Evolutionary conservation across 1,140 invertebrate genomes (phyloP), one percentile per base, ranked within the genome.

Genomic region (Tetramorium alpestre): DNA sequence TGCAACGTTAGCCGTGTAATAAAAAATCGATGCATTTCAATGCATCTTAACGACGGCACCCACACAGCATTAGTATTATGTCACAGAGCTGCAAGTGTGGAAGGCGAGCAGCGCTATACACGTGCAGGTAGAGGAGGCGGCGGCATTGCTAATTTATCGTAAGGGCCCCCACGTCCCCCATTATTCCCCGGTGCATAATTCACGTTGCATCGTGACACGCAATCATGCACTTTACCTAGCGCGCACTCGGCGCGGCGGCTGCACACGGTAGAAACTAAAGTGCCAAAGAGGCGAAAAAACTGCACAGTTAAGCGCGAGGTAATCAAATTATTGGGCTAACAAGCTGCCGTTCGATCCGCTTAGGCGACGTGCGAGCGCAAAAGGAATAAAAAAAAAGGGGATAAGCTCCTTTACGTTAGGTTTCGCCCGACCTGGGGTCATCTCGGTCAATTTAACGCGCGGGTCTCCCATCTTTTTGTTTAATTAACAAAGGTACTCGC

Each of bases 1-100:
- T 84, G 80, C 80, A 7, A 49, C 54, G 38, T 60, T 73, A 58
- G 13, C 38, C 80, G 54, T 73, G 44, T 84, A 84, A 84, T 62
- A 84, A 84, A 84, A 84, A 84, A 84, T 84, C 80, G 69, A 84
- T 84, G 72, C 54, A 25, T 84, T 75, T 84, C 80, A 84, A 84
- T 84, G 69, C 69, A 75, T 84, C 69, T 84, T 84, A 75, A 84
- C 80, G 69, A 84, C 54, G 54, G 54, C 54, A 25, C 54, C 47
- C 44, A 49, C 41, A 60, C 80, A 60, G 33, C 38, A 28, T 8
- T 41, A 51, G 41, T n/a, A 38, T 75, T 75, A 75, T 75, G 80
- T 84, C 51, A 58, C 54, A 22, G 7, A 33, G 47, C 64, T 73
- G 54, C 54, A 13, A 33, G 67, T 16, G 67, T 33, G 18, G n/a